Base-by-base conservation (phyloP, 2,888 invertebrate genomes). In the Neoscelio sp. region DNA sequence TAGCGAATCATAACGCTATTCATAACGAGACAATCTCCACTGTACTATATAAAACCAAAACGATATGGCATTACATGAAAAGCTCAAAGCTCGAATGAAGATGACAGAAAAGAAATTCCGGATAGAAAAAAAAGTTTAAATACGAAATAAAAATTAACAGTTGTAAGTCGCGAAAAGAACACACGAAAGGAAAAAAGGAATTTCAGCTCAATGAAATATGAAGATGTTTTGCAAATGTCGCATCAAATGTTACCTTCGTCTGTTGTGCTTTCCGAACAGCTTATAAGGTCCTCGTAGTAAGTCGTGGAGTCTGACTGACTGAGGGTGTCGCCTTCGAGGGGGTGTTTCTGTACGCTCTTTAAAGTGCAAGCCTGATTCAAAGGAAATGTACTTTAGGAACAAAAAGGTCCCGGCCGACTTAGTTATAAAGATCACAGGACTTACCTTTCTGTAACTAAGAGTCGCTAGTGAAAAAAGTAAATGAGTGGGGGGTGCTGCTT, bases 271-370 rank as follows among this genome's bases (percentile, higher is more conserved):
- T 97, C 97, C 0, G 97, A 97, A 89, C 96, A 97, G 86, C 97
- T 96, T 68, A 96, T 93, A 91, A 98, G 96, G 91, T 98, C 98
- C 91, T 98, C 98, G 91, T 97, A 98, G 91, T 97, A 98, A n/a
- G 97, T 98, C 48, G 97, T 97, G 6, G 97, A 97, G 91, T 98
- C 98, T 2, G 97, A 97, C 81, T 95, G 95, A 88, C 95, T 95
- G 75, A 95, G 94, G 48, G 96, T 96, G 88, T 97, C 97, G 42
- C 95, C 97, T 88, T 96, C 96, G 35, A 96, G 94, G 74, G 96
- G 95, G 91, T 96, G 95, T 85, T 95, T 95, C 88, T 95, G 95
- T 44, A 95, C 93, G 68, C 96, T 93, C 89, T 96, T 96, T 83
- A 97, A 90, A 65, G 95, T 95, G 79, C 96, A 96, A 0, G 97